These are phyloP conservation scores for Vidua chalybeata DNA, from an alignment of 2,113 vertebrate species.

Conservation along the genomic window DNA sequence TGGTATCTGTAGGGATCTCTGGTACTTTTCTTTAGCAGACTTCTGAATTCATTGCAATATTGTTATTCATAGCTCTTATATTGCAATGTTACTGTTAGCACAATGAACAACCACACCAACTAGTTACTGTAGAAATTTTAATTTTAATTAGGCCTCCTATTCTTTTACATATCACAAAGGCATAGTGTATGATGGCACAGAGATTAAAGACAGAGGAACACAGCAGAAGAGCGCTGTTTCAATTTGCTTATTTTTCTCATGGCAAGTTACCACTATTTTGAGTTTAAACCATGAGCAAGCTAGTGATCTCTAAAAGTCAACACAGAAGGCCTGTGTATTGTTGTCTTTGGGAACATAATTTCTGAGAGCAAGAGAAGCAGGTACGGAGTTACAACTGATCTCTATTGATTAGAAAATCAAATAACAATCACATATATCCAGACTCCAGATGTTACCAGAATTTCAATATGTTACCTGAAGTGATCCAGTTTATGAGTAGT, in stretches of 20 bases:
- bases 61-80: neutral
- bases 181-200: neutral
- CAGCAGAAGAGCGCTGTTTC: neutral
- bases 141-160: neutral
- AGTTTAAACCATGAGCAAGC: neutral
- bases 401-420: neutral
- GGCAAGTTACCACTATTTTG: neutral
- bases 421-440: neutral
- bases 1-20: neutral
- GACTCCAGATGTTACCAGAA: neutral
- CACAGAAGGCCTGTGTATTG: neutral
- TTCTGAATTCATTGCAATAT: neutral
- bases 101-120: neutral
- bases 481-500: neutral
- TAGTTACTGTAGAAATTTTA: neutral
- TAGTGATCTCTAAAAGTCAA: neutral
- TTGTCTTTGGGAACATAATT: neutral
- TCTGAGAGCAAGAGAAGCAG: neutral
- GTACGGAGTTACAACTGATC: neutral
- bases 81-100: neutral
- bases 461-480: neutral
- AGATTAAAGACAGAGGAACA: neutral
- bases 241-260: neutral
- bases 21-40: neutral
- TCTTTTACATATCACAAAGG: neutral